Percentiles rank a stretch among this genome's conserved stretches.
These are phyloP conservation scores for Odontocerum albicorne DNA, from an alignment of 2,888 invertebrate genomes.

Conservation along the genomic window DNA sequence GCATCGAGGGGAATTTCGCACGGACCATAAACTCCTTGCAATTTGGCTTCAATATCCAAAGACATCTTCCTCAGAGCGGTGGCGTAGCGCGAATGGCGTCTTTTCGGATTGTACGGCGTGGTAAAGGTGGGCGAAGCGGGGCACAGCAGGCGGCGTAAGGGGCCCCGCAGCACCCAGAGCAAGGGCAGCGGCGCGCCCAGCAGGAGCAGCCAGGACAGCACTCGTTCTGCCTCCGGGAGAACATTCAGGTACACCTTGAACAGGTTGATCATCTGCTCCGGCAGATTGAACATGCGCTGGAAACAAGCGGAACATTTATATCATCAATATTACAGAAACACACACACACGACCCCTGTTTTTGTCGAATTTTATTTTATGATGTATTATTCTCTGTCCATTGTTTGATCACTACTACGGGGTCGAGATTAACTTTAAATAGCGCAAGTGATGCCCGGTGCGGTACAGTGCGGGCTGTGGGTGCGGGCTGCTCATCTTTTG, in stretches of 20 bases:
- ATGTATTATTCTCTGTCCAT: too few species aligned
- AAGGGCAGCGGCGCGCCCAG: constrained; percentile 55
- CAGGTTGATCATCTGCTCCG: constrained; percentile 60
- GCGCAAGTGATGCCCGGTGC: too few species aligned
- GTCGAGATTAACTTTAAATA: too few species aligned
- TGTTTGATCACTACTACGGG: too few species aligned
- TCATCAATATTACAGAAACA: too few species aligned
- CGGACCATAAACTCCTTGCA: constrained; percentile 45
- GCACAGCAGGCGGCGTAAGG: neutral
- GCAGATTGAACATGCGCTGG: constrained; percentile 72
- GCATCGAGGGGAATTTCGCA: constrained; percentile 51
- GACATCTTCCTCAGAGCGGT: constrained; percentile 35
- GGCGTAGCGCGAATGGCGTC: constrained; percentile 20
- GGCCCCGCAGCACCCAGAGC: constrained; percentile 38
- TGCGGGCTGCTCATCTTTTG: too few species aligned
- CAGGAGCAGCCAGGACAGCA: constrained; percentile 58
- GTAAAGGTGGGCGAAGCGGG: neutral
- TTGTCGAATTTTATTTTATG: too few species aligned
- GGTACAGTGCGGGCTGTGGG: too few species aligned
- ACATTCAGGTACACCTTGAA: constrained; percentile 75
- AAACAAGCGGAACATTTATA: constrained; percentile 39
- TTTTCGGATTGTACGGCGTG: constrained; percentile 10
- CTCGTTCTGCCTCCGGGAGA: constrained; percentile 64
- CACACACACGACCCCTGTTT: too few species aligned
- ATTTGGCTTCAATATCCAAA: constrained; percentile 26